Evolutionary conservation across 2,888 invertebrate genomes (phyloP), one percentile per base, ranked within the genome.

Genomic region (Horisme vitalbata): DNA sequence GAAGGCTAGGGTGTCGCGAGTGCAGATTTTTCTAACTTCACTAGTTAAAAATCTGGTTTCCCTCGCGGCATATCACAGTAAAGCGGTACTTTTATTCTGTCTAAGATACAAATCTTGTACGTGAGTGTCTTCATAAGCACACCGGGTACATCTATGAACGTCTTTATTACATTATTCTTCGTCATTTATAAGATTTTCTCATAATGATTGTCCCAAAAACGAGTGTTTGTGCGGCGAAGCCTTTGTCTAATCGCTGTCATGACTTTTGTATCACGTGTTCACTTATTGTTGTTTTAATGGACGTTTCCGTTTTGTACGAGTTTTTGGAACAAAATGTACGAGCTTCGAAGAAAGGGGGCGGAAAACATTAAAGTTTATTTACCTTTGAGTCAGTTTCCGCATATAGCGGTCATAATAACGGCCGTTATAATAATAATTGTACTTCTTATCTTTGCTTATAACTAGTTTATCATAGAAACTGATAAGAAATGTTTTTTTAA

Each of bases 171-270:
- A 78, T 75, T 82, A 75, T 70, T 83, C 83, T 86, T 79, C 81
- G 88, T 88, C 86, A 86, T 89, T 88, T 85, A 72, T 78, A 77
- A 89, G 89, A 89, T 89, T 89, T 89, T 89, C 89, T 89, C 89
- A 89, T 89, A 88, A 88, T 88, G 89, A 89, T 89, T 89, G 84
- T 81, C 83, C 67, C 84, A 75, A 83, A 88, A 89, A 87, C 85
- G 87, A 89, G 86, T 80, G 82, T 76, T 70, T 78, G 72, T 71
- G 80, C 87, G 85, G 83, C 88, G 85, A 87, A 81, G 80, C 76
- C 69, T 86, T 88, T 86, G 87, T 88, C 83, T 88, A 87, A 88
- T 87, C 87, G 85, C 76, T 76, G 72, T 68, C 72, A 79, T 78
- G 78, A 75, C 70, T 76, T 57, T 57, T 59, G 60, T 68, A 52